Base-by-base conservation (phyloP, 2,888 invertebrate species). In the Andrena haemorrhoa region DNA sequence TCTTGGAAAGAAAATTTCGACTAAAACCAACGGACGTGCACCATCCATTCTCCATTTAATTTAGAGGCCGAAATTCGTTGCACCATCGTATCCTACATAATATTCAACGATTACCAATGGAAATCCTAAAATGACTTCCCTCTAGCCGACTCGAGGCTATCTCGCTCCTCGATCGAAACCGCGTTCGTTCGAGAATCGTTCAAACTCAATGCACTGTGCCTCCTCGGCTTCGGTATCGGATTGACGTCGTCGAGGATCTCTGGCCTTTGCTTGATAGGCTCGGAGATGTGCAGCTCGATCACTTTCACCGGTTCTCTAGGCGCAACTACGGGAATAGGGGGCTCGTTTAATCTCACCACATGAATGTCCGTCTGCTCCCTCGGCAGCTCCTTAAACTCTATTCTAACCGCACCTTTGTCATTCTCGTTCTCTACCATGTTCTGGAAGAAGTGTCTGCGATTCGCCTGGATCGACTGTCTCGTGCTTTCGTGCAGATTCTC, bases 201-300 rank as follows among this genome's bases (percentile, higher is more conserved):
- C 1, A 88, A 47, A 83, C 78, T 88, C 33, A 89, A 78, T 63
- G 90, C 83, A 64, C 89, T 91, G 73, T 95, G 95, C 89, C 95
- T 94, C 88, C 95, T 94, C 2, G 95, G 95, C 91, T 95, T 95
- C 90, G 95, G 95, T 92, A 95, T 94, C 2, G 95, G 95, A 93
- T 95, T 92, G 8, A 91, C 76, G 7, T 89, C 81, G 0, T 89
- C 81, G 3, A 89, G 64, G 7, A 91, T 79, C 41, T 92, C 89
- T 0, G 92, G 94, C n/a, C 86, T 90, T 0, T 94, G 94, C 61
- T 90, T 92, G 66, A 95, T 95, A 35, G 93, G 94, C 81, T 94
- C 95, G 66, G 95, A 95, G 89, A 95, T 95, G 85, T 95, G 94
- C 78, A 94, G 93, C 86, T 95, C 95, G 70, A 95, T 95, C 78